Percentiles rank a stretch among this genome's conserved stretches.
These are phyloP conservation scores for Atrichornis clamosus DNA, from an alignment of 2,113 vertebrate genomes.

Conservation along the genomic window DNA sequence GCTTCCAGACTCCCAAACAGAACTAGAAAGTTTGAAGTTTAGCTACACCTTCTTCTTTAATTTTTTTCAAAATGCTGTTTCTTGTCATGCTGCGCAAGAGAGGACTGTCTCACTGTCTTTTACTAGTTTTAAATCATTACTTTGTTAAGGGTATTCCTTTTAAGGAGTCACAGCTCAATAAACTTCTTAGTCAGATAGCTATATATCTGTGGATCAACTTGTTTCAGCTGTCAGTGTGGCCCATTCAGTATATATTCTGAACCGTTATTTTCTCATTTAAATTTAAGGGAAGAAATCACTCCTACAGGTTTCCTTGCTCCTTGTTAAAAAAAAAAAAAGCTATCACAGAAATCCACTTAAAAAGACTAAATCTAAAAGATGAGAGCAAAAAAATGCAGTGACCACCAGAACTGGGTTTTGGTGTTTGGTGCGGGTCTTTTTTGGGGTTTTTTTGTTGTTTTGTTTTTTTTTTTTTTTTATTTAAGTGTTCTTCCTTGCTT, in stretches of 20 bases:
- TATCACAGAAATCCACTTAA: background rate
- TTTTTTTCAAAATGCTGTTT: background rate
- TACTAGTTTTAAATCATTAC: background rate
- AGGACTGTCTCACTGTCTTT: background rate
- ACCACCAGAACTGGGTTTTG: background rate
- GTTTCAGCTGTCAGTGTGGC: background rate
- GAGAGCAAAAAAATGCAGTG: background rate
- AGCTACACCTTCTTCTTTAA: background rate
- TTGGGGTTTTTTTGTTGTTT: no score
- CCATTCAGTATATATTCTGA: background rate
- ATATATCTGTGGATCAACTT: background rate
- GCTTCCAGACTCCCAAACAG: background rate
- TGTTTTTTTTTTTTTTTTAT: background rate
- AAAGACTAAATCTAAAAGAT: background rate
- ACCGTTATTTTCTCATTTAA: background rate
- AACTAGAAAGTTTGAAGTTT: background rate
- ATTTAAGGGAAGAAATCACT: background rate
- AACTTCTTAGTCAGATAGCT: background rate
- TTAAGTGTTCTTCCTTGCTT: background rate
- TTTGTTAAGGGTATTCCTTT: background rate
- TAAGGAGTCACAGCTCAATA: background rate
- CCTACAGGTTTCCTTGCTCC: background rate
- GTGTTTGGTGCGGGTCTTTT: no score
- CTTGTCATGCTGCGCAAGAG: background rate
- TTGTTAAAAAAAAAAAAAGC: background rate